These are phyloP conservation scores for Bombyx mandarina DNA, from an alignment of 1,140 invertebrate species.

Conservation along the genomic window DNA sequence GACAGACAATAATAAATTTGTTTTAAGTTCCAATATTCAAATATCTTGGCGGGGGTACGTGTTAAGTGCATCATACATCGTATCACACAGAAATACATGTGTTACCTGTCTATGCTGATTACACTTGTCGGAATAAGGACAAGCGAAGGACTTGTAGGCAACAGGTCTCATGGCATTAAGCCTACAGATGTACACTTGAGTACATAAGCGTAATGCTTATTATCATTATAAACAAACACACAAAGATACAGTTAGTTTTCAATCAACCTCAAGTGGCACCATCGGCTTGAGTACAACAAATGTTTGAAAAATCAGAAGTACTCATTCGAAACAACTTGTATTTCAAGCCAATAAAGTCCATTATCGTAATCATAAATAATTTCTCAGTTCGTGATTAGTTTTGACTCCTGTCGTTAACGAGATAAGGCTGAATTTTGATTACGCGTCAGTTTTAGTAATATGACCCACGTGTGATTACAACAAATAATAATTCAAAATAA, in stretches of 20 bases:
- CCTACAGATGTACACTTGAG: slow-evolving; percentile 43
- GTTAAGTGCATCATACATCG: no score
- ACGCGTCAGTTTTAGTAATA: neutral
- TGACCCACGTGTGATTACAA: neutral
- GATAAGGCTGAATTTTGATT: slow-evolving; percentile 6
- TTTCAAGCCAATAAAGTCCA: neutral
- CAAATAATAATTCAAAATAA: no score
- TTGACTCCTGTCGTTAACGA: neutral
- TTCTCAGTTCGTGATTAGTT: no score
- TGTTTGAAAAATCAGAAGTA: slow-evolving; percentile 22
- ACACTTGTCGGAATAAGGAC: no score
- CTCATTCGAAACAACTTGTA: neutral
- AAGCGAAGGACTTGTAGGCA: no score
- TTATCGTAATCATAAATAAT: neutral
- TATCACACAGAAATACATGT: no score
- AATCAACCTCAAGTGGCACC: slow-evolving; percentile 47
- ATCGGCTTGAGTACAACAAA: slow-evolving; percentile 32
- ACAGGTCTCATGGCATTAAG: no score
- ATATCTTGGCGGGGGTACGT: no score
- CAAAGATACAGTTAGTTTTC: slow-evolving; percentile 48
- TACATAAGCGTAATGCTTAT: slow-evolving; percentile 35
- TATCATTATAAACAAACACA: slow-evolving; percentile 52
- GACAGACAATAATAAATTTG: no score
- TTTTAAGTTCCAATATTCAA: no score
- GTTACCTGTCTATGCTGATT: no score